These are phyloP conservation scores for Sebastiscus tertius DNA, from an alignment of 2,797 vertebrate species.

Conservation along the genomic window DNA sequence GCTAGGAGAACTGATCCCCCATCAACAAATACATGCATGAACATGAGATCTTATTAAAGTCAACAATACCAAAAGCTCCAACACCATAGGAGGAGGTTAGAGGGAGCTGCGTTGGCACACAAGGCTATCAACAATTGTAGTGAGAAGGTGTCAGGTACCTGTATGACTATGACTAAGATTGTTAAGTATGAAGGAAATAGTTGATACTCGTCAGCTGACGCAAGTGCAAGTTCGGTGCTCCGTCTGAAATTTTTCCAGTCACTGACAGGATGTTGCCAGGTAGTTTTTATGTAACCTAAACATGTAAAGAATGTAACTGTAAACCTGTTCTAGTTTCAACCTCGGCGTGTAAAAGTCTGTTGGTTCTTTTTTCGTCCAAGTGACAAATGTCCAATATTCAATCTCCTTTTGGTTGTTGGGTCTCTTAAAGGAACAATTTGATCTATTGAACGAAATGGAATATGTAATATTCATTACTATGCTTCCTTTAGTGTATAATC, in stretches of 20 bases:
- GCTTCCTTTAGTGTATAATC: no score
- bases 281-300: background rate
- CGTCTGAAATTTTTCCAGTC: background rate
- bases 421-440: background rate
- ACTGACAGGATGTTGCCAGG: background rate
- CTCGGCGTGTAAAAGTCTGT: background rate
- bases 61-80: background rate
- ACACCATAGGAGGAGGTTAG: background rate
- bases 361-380: background rate
- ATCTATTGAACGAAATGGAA: no score
- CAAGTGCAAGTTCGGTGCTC: background rate
- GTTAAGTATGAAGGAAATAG: background rate
- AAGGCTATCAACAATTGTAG: background rate
- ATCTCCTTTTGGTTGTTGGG: background rate
- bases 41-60: constrained; percentile 26
- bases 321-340: background rate
- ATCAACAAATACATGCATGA: constrained; percentile 41
- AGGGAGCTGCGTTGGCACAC: background rate
- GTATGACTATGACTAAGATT: background rate
- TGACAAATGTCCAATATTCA: background rate
- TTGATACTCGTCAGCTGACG: background rate
- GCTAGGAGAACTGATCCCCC: constrained; percentile 44
- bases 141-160: background rate
- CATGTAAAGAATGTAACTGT: background rate
- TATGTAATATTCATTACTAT: no score